Evolutionary conservation across 2,113 vertebrate genomes (phyloP), one percentile per base, ranked within the genome.

Genomic region (Gambusia affinis): DNA sequence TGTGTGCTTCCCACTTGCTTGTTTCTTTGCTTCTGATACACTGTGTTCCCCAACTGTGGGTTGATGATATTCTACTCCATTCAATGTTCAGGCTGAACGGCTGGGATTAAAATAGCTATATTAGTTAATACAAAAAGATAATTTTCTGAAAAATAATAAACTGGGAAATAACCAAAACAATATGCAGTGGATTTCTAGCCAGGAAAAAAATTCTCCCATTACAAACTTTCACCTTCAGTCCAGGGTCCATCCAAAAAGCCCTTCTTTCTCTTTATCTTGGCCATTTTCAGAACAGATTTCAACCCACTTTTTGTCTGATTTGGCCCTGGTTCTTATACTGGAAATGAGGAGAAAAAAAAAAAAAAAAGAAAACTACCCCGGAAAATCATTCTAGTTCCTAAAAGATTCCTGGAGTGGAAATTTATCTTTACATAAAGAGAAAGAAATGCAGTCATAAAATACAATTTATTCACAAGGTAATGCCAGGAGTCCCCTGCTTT

Each of bases 401-500:
- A 37, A 37, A 6, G 44, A 19, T 19, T 47, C 44, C 17, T 47
- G 44, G 17, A 47, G 17, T 47, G 44, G 44, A 5, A 47, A 17
- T 17, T 17, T 17, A 47, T 4, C 17, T 47, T 47, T 19, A 47
- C 17, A 66, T 24, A 80, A 71, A 22, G 51, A 33, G 57, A 67
- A 67, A 74, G 51, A 76, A 75, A 73, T 75, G 33, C 31, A 66
- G 64, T 75, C 15, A 24, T 31, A 77, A 81, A 79, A 76, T 70
- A 11, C 0, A 71, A 69, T 76, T 67, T 73, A 62, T 75, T 67
- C 39, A 66, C 62, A 33, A 44, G 78, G 65, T 54, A 77, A 83
- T 67, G 79, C 82, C 86, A 75, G 60, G 39, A 51, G 57, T 68
- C 60, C 67, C 10, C 1, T 80, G 63, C 74, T 85, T 85, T 78